Evolutionary conservation across 2,797 vertebrate genomes (phyloP).

Genomic region (Gila robusta): DNA sequence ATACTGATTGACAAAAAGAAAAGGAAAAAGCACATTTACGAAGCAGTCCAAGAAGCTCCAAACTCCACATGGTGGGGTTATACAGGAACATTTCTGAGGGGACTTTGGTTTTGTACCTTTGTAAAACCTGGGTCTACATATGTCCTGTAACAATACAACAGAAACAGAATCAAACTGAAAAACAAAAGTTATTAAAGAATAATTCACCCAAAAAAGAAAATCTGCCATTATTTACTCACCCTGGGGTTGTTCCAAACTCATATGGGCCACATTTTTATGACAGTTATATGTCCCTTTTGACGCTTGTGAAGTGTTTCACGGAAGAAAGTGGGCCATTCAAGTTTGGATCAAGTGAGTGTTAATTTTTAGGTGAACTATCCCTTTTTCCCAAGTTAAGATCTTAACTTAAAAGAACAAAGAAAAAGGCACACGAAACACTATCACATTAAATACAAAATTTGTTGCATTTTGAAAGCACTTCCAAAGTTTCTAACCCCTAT

Average conservation of each 20-base stretch:
- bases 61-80: conserved; percentile 78
- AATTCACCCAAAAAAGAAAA: conserved; percentile 51
- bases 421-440: conserved; percentile 92
- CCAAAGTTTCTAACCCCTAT: conserved; percentile 80
- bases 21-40: conserved; percentile 69
- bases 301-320: neutral
- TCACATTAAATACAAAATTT: conserved; percentile 83
- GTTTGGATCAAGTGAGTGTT: neutral
- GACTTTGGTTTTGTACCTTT: conserved; percentile 94
- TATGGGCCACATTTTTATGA: neutral
- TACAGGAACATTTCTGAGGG: conserved; percentile 83
- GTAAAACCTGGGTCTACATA: conserved; percentile 81
- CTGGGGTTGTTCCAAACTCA: neutral
- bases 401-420: conserved; percentile 79
- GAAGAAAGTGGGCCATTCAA: neutral
- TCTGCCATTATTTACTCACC: neutral
- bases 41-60: conserved; percentile 76
- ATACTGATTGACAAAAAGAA: conserved; percentile 78
- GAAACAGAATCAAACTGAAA: conserved; percentile 66
- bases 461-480: conserved; percentile 72
- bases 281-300: neutral
- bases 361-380: neutral
- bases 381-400: conserved; percentile 68
- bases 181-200: conserved; percentile 60
- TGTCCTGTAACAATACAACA: conserved; percentile 64